These are phyloP conservation scores for Phragmatobia fuliginosa DNA, from an alignment of 2,888 invertebrate species.

Conservation along the genomic window DNA sequence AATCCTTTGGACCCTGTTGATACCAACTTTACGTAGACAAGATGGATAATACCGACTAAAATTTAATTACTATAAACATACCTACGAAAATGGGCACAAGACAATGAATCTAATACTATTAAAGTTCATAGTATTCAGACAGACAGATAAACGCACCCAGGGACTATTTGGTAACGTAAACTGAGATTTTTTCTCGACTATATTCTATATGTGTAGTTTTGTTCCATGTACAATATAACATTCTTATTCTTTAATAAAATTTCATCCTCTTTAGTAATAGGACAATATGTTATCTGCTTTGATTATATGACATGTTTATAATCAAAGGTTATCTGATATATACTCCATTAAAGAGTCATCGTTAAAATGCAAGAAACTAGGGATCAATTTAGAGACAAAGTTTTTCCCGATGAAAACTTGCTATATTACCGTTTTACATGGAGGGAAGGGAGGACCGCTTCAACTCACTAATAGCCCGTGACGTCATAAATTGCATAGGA, in stretches of 20 bases:
- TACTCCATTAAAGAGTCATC: conserved; percentile 14
- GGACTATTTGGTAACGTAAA: not conserved
- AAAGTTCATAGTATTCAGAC: not conserved
- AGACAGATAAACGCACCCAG: not conserved
- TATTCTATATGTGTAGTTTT: not conserved
- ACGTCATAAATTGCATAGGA: conserved; percentile 68
- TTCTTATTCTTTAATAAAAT: conserved; percentile 1
- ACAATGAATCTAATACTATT: too few species aligned
- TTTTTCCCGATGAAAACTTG: conserved; percentile 27
- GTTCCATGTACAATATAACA: not conserved
- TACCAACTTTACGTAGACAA: too few species aligned
- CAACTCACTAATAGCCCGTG: conserved; percentile 67
- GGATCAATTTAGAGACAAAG: conserved; percentile 27
- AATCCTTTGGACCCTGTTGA: too few species aligned
- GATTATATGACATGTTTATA: too few species aligned
- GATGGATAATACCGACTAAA: too few species aligned
- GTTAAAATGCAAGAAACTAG: conserved; percentile 24
- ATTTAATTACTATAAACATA: too few species aligned
- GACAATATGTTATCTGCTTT: not conserved
- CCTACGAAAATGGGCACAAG: too few species aligned
- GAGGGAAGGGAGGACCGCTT: conserved; percentile 39
- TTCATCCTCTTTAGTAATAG: not conserved
- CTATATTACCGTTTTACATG: not conserved
- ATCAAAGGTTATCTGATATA: too few species aligned
- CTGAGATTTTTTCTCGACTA: not conserved